Percentiles rank a stretch among this genome's conserved stretches.
phyloP scores from a whole-genome alignment of 2,113 vertebrate species.

The Mastomys natalensis region DNA sequence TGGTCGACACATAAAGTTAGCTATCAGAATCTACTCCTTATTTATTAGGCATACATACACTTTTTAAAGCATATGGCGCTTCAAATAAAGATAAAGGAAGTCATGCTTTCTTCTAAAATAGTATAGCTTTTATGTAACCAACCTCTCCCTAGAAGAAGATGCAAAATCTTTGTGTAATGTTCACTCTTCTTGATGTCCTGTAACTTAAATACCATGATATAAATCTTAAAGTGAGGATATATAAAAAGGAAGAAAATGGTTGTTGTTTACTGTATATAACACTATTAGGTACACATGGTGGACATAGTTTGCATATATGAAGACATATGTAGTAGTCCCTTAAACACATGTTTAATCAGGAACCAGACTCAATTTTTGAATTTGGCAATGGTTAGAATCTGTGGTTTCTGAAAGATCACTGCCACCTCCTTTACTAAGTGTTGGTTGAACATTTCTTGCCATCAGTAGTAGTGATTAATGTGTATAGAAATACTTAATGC shows the following conservation, averaged over 20 bases:
- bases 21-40: background rate
- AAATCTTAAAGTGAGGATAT: background rate
- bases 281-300: background rate
- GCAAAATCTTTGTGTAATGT: background rate
- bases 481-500: background rate
- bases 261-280: background rate
- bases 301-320: background rate
- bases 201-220: slow-evolving; percentile 51
- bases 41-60: background rate
- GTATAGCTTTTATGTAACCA: background rate
- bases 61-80: background rate
- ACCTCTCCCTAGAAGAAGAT: background rate
- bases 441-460: background rate
- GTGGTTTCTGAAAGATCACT: background rate
- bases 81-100: slow-evolving; percentile 9
- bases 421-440: background rate
- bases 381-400: slow-evolving; percentile 46
- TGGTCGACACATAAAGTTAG: slow-evolving; percentile 16
- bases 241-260: slow-evolving; percentile 6
- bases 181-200: background rate
- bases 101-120: background rate
- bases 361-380: slow-evolving; percentile 31
- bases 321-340: background rate
- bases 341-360: slow-evolving; percentile 30
- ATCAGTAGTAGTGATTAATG: background rate